Base-by-base conservation (phyloP, 2,888 invertebrate species). In the Apodemia hepburni region DNA sequence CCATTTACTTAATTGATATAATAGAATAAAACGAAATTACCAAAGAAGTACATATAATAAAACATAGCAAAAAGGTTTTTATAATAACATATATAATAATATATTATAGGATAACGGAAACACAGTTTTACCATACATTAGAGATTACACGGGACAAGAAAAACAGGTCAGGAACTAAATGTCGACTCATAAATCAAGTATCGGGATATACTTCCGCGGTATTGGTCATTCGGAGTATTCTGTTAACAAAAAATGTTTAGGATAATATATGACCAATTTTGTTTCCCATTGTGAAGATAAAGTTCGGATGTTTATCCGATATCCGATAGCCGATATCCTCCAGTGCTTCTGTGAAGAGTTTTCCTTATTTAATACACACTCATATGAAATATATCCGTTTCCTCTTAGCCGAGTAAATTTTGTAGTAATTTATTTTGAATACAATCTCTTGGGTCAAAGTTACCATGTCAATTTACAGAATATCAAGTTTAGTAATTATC, bases 201-300 rank as follows among this genome's bases (percentile, higher is more conserved):
- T 54, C 11, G 27, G 54, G 54, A 54, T 54, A 54, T 11, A 49
- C 12, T 54, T 54, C 27, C 54, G 22, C 15, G 22, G 54, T 54
- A 54, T 54, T 29, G 54, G 54, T 29, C 54, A 54, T 54, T 22
- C 45, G 1, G 15, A 54, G 54, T 54, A 51, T 51, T 51, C 27
- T 54, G 54, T 54, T 54, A 27, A 54, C 54, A 54, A 54, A 54
- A 51, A 54, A 54, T 54, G 15, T 54, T 54, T 54, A 27, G 27
- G 54, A 29, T 27, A 54, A 54, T 27, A 54, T 54, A 29, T 54
- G 54, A 54, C 22, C 51, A 51, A 51, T 54, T 54, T 15, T 29
- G 27, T 29, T 54, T 12, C 5, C 54, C 27, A 54, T 54, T 54
- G 54, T 54, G 22, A 12, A 15, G 27, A 29, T 27, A 27, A 54